phyloP scores from a whole-genome alignment of 2,113 vertebrate species.

The Peucedramus taeniatus region DNA sequence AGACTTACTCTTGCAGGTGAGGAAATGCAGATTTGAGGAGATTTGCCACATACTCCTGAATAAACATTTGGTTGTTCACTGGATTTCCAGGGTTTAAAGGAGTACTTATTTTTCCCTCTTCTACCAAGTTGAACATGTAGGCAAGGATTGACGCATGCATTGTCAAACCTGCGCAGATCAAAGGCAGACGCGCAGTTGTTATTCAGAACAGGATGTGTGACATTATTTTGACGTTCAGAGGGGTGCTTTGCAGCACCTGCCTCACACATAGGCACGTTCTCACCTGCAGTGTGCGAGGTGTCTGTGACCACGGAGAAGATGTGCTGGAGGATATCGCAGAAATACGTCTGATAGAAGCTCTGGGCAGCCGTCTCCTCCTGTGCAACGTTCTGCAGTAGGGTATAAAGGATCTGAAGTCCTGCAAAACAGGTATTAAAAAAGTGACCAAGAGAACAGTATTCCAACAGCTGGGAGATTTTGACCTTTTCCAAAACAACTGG shows the following conservation, averaged over 20 bases:
- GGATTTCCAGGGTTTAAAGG: constrained; percentile 84
- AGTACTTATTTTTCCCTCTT: constrained; percentile 95
- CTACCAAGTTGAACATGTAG: constrained; percentile 99
- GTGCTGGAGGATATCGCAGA: constrained; percentile 97
- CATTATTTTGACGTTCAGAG: not conserved
- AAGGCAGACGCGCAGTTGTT: not conserved
- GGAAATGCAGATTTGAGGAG: constrained; percentile 97
- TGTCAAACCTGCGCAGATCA: constrained; percentile 82
- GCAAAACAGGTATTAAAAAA: not conserved
- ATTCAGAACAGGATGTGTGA: not conserved
- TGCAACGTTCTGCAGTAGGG: constrained; percentile 94
- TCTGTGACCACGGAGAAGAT: constrained; percentile 99
- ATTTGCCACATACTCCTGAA: constrained; percentile 98
- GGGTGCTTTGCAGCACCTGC: not conserved
- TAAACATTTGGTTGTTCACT: constrained; percentile 92
- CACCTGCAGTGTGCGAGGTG: constrained; percentile 97
- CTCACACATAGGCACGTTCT: not conserved
- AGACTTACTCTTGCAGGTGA: constrained; percentile 94
- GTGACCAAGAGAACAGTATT: not conserved
- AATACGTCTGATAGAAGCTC: constrained; percentile 98
- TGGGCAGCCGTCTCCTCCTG: constrained; percentile 97
- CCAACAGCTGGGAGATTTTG: not conserved
- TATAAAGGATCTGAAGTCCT: constrained; percentile 98
- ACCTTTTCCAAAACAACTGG: not conserved
- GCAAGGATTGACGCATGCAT: constrained; percentile 99